Evolutionary conservation across 2,113 vertebrate genomes (phyloP).

Genomic region (Pongo pygmaeus): DNA sequence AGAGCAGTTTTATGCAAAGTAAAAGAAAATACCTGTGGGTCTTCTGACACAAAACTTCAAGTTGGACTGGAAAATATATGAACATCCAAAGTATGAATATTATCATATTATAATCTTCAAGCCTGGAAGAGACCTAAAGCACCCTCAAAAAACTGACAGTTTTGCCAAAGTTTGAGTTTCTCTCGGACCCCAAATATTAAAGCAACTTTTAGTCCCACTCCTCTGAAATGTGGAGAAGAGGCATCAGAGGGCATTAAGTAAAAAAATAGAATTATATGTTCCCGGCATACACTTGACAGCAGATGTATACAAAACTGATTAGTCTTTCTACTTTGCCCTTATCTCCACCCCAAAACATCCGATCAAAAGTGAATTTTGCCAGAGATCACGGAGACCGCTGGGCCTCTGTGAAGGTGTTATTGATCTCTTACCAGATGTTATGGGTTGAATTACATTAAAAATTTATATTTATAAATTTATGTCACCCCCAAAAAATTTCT

Average conservation of each 20-base stretch:
- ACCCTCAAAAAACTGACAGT: background rate
- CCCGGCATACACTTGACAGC: background rate
- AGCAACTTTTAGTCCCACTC: background rate
- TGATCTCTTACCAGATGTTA: background rate
- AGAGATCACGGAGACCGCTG: background rate
- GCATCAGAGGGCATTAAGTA: slow-evolving; percentile 1
- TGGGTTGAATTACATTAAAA: background rate
- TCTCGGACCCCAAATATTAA: slow-evolving; percentile 4
- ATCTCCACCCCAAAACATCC: background rate
- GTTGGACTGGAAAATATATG: background rate
- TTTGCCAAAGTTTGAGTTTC: background rate
- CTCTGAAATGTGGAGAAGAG: background rate
- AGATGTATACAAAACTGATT: slow-evolving; percentile 28
- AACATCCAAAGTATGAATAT: background rate
- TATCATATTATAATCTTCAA: background rate
- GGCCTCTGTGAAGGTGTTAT: background rate
- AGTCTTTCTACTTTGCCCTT: slow-evolving; percentile 19
- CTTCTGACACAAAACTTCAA: background rate
- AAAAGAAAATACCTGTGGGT: background rate
- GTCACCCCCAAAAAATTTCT: background rate
- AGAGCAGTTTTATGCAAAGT: background rate
- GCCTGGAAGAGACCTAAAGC: background rate
- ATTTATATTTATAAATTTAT: no score
- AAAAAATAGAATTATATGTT: background rate
- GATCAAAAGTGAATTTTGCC: background rate